phyloP scores from a whole-genome alignment of 2,113 vertebrate genomes.

The Oncorhynchus kisutch region DNA sequence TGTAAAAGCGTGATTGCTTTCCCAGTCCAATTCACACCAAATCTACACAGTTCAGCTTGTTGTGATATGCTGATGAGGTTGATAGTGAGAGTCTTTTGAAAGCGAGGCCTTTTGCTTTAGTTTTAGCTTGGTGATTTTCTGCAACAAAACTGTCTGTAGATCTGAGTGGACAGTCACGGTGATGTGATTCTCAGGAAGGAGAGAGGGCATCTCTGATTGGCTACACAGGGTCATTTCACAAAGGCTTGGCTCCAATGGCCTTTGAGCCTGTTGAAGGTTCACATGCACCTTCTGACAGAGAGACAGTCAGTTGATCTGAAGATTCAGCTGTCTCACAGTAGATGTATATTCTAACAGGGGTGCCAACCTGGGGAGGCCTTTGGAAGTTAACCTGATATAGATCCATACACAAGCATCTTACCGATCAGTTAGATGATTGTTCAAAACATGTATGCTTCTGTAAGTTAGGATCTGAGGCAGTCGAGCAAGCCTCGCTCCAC shows the following conservation, averaged over 20 bases:
- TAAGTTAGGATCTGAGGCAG: conserved; percentile 13
- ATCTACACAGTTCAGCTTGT: conserved; percentile 1
- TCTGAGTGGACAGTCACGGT: background rate
- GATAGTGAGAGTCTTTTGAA: conserved; percentile 9
- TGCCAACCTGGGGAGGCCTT: conserved; percentile 26
- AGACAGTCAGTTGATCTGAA: conserved; percentile 14
- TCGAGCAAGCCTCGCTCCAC: conserved; percentile 12
- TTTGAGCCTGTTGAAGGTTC: conserved; percentile 17
- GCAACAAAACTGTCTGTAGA: background rate
- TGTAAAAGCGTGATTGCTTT: conserved; percentile 3
- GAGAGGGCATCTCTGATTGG: background rate
- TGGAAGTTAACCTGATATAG: conserved; percentile 32
- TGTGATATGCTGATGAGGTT: background rate
- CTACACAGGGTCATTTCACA: background rate
- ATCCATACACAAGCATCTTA: conserved; percentile 29
- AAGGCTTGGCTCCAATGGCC: background rate
- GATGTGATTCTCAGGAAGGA: conserved; percentile 17
- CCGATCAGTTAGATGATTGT: conserved; percentile 35
- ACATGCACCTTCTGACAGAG: conserved; percentile 31
- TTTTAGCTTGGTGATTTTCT: background rate
- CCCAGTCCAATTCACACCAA: conserved; percentile 17
- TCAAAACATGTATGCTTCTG: background rate
- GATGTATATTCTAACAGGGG: conserved; percentile 26
- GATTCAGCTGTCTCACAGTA: conserved; percentile 36
- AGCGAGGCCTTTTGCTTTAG: background rate